phyloP scores from a whole-genome alignment of 2,888 invertebrate genomes.

The Idaea straminata region DNA sequence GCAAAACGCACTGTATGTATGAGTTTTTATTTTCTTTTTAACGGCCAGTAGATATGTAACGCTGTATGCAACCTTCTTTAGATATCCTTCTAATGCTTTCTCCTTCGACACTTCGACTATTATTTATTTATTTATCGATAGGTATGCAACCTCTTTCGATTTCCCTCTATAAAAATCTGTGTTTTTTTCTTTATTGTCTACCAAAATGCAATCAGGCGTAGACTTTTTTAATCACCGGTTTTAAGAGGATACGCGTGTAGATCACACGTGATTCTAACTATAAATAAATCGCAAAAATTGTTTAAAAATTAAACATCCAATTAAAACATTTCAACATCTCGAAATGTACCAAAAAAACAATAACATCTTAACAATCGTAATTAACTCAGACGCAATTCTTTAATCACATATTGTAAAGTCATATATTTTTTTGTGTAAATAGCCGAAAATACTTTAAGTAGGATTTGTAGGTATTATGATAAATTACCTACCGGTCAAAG shows the following conservation, averaged over 20 bases:
- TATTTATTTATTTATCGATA: too few relatives aligned
- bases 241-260: background rate
- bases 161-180: too few relatives aligned
- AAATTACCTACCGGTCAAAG: slow-evolving; percentile 17
- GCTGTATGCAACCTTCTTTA: too few relatives aligned
- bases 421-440: background rate
- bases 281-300: background rate
- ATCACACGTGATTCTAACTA: background rate
- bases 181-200: too few relatives aligned
- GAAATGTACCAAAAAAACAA: background rate
- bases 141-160: too few relatives aligned
- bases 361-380: background rate
- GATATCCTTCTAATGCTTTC: too few relatives aligned
- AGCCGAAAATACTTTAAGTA: background rate
- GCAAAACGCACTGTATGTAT: too few relatives aligned
- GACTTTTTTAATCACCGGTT: too few relatives aligned
- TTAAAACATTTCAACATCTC: slow-evolving; percentile 1
- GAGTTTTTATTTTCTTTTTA: too few relatives aligned
- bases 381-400: background rate
- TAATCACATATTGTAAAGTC: background rate
- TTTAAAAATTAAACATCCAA: background rate
- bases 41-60: too few relatives aligned
- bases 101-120: too few relatives aligned
- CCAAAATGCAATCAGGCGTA: too few relatives aligned
- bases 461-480: slow-evolving; percentile 10